Percentiles rank a stretch among this genome's conserved stretches.
These are phyloP conservation scores for Odocoileus virginianus DNA, from an alignment of 2,113 vertebrate species.

Conservation along the genomic window DNA sequence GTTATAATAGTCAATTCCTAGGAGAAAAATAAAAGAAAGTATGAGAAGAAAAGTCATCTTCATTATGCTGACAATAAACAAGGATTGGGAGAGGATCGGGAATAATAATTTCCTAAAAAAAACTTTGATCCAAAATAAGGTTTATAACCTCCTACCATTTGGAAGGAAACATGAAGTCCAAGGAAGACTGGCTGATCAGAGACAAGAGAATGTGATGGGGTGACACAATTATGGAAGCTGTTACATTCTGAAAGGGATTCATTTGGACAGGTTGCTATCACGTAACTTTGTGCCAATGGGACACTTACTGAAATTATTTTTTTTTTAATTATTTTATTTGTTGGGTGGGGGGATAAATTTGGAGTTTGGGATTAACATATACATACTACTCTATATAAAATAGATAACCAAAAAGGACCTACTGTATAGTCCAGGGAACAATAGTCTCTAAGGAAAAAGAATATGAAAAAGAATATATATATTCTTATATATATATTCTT, in stretches of 20 bases:
- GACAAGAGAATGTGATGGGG: not conserved
- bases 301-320: not conserved
- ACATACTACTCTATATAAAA: not conserved
- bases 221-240: not conserved
- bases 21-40: not conserved
- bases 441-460: not conserved
- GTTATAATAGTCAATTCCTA: constrained; percentile 85
- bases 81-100: not conserved
- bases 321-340: not conserved
- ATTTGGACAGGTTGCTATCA: not conserved
- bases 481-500: not conserved
- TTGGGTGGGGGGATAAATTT: not conserved
- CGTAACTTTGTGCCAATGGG: not conserved
- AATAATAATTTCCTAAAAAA: not conserved
- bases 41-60: not conserved
- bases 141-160: not conserved
- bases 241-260: not conserved
- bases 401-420: not conserved
- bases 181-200: not conserved
- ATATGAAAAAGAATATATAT: not conserved
- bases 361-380: not conserved
- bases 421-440: not conserved
- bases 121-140: not conserved
- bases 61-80: not conserved
- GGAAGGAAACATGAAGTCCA: not conserved